Percentiles rank a stretch among this genome's conserved stretches.
Conservation (phyloP, 2,113 vertebrate species). For the Murina feae region DNA sequence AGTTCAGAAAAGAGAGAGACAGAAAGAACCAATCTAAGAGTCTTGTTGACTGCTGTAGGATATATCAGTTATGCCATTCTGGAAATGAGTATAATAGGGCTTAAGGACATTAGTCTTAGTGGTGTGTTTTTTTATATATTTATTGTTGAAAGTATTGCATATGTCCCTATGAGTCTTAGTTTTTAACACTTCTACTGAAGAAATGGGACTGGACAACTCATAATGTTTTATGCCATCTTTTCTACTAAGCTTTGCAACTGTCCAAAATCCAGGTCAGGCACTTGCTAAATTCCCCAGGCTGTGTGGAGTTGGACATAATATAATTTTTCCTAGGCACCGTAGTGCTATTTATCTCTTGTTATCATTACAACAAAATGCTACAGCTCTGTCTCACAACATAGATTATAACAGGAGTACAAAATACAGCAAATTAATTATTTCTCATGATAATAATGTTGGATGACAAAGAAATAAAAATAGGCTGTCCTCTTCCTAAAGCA, state of each 20-base stretch:
- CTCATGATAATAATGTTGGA: constrained; percentile 1
- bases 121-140: too few species aligned
- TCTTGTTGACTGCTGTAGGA: not conserved
- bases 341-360: constrained; percentile 9
- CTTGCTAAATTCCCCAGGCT: not conserved
- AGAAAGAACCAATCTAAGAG: not conserved
- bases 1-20: not conserved
- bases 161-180: not conserved
- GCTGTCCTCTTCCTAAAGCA: constrained; percentile 2
- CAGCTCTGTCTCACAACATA: not conserved
- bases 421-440: constrained; percentile 46
- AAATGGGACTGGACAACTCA: not conserved
- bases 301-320: not conserved
- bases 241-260: not conserved
- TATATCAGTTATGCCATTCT: not conserved
- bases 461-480: constrained; percentile 43
- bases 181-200: not conserved
- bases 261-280: not conserved
- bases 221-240: not conserved
- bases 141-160: too few species aligned
- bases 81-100: not conserved
- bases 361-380: constrained; percentile 4
- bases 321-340: not conserved
- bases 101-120: not conserved
- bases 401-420: constrained; percentile 25